phyloP scores from a whole-genome alignment of 2,113 vertebrate genomes.

The Phalacrocorax carbo region DNA sequence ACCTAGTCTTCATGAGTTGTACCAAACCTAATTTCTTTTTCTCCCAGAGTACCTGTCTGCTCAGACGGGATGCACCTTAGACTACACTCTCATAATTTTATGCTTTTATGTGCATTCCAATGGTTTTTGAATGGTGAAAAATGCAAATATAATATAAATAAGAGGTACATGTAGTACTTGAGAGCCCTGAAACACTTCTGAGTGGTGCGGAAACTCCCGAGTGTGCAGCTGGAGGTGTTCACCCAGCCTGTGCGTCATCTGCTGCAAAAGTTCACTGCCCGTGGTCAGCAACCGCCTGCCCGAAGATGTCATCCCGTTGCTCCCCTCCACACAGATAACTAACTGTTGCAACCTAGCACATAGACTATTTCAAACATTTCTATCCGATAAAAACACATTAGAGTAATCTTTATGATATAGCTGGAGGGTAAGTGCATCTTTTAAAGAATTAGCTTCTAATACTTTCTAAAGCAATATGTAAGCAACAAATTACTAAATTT shows the following conservation, averaged over 20 bases:
- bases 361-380: neutral
- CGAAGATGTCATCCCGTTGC: neutral
- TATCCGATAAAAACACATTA: neutral
- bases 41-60: neutral
- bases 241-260: fast-evolving
- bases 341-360: neutral
- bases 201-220: fast-evolving
- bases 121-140: neutral
- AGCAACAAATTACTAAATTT: neutral
- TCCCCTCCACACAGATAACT: neutral
- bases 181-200: neutral
- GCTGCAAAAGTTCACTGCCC: neutral
- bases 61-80: neutral
- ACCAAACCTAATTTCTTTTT: neutral
- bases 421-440: neutral
- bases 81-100: fast-evolving
- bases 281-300: neutral
- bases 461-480: neutral
- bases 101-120: neutral
- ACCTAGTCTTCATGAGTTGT: neutral
- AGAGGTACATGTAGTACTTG: neutral
- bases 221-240: neutral
- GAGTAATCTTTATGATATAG: neutral
- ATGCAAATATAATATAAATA: neutral
- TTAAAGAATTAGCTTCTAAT: neutral